Evolutionary conservation across 1,140 invertebrate species (phyloP).

Genomic region (Eciton burchellii): DNA sequence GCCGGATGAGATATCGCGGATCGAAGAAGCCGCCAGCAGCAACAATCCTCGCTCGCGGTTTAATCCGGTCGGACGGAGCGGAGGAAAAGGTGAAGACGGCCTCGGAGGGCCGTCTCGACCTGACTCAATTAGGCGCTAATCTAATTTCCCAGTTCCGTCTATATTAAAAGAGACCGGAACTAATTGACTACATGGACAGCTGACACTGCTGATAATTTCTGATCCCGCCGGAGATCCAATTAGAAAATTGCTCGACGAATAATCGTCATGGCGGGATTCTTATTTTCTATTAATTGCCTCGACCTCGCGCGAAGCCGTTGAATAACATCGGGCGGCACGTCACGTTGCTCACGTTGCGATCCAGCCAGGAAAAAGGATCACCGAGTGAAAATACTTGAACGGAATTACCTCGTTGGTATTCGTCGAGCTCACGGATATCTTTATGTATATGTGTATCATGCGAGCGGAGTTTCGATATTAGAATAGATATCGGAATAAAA

Average conservation of each 20-base stretch:
- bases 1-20: slow-evolving; percentile 33
- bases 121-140: slow-evolving; percentile 47
- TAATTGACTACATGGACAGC: slow-evolving; percentile 48
- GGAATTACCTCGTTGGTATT: slow-evolving; percentile 11
- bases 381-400: background rate
- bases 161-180: slow-evolving; percentile 46
- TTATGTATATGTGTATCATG: too few relatives aligned
- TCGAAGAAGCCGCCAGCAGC: slow-evolving; percentile 28
- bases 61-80: slow-evolving; percentile 20
- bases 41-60: slow-evolving; percentile 44
- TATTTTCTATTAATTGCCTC: background rate
- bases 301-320: too few relatives aligned
- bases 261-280: background rate
- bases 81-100: background rate
- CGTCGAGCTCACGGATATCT: background rate
- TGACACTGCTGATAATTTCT: slow-evolving; percentile 31
- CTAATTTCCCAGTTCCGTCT: slow-evolving; percentile 24
- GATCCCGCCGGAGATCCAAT: background rate
- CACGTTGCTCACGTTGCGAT: background rate
- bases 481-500: background rate
- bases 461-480: background rate
- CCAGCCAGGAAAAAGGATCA: background rate
- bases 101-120: background rate
- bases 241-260: slow-evolving; percentile 21
- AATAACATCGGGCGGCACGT: background rate